Evolutionary conservation across 2,113 vertebrate species (phyloP).

Genomic region (Speoplatyrhinus poulsoni): DNA sequence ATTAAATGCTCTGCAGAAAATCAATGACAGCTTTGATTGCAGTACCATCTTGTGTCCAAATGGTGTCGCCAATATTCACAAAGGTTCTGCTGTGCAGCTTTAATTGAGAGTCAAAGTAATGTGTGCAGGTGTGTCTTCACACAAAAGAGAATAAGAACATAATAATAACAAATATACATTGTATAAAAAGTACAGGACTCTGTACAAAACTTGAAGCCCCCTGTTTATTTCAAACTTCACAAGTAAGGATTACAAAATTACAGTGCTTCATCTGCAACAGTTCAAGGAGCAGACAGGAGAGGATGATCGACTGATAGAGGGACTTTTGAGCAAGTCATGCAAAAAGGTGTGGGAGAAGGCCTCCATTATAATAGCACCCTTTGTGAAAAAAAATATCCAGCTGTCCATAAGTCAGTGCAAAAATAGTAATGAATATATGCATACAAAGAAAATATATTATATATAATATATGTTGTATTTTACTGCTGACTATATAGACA

Average conservation of each 20-base stretch:
- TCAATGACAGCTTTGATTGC: no score
- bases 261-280: constrained; percentile 74
- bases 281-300: constrained; percentile 66
- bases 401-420: constrained; percentile 78
- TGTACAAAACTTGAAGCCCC: constrained; percentile 61
- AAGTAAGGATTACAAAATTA: constrained; percentile 79
- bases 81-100: no score
- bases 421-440: constrained; percentile 79
- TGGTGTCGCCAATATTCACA: no score
- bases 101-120: no score
- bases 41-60: no score
- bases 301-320: constrained; percentile 70
- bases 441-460: constrained; percentile 75
- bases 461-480: constrained; percentile 62
- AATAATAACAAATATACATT: no score
- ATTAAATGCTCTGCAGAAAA: no score
- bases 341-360: constrained; percentile 85
- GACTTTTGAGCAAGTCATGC: constrained; percentile 84
- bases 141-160: not conserved
- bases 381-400: constrained; percentile 81
- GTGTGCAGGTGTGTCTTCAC: no score
- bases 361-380: constrained; percentile 81
- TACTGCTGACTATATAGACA: constrained; percentile 63
- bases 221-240: constrained; percentile 81
- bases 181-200: not conserved